These are phyloP conservation scores for Drosophila mimetica DNA, from an alignment of 2,888 invertebrate genomes.

Conservation along the genomic window DNA sequence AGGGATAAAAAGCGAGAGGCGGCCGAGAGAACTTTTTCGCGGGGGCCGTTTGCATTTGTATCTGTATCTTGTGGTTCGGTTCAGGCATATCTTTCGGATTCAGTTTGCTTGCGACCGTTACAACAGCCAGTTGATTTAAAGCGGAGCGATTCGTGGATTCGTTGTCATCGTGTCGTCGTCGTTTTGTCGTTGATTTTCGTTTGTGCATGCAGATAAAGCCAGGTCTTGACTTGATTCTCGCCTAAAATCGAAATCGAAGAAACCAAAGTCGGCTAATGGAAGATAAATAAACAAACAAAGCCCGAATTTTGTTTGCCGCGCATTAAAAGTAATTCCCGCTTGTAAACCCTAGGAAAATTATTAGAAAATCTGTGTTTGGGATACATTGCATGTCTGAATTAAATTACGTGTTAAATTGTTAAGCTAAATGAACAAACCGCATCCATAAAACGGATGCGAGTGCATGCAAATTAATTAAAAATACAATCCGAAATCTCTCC, in stretches of 20 bases:
- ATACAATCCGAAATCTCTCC: slow-evolving; percentile 23
- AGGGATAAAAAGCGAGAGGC: slow-evolving; percentile 7
- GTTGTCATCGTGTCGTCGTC: slow-evolving; percentile 43
- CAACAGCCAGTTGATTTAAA: slow-evolving; percentile 70
- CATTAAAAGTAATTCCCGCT: slow-evolving; percentile 29
- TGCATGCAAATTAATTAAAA: slow-evolving; percentile 60
- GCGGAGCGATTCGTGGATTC: slow-evolving; percentile 48
- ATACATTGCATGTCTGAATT: slow-evolving; percentile 49
- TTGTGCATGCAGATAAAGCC: slow-evolving; percentile 37
- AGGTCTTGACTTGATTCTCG: slow-evolving; percentile 26
- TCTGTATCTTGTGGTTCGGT: slow-evolving; percentile 31
- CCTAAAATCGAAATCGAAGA: slow-evolving; percentile 18
- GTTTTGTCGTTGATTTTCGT: slow-evolving; percentile 56
- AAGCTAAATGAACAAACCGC: slow-evolving; percentile 46
- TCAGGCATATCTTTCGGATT: slow-evolving; percentile 36
- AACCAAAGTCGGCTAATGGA: slow-evolving; percentile 56
- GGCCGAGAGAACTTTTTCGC: slow-evolving; percentile 22
- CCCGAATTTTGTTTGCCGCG: slow-evolving; percentile 61
- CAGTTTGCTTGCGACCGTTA: slow-evolving; percentile 82
- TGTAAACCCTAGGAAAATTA: slow-evolving; percentile 5
- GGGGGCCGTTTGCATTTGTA: slow-evolving; percentile 34
- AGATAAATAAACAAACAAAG: slow-evolving; percentile 58
- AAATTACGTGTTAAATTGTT: slow-evolving; percentile 68
- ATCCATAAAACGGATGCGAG: slow-evolving; percentile 25
- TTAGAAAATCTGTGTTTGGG: slow-evolving; percentile 29